A percentile compares a stretch with the other conserved stretches of the same genome.
Evolutionary conservation across 2,888 invertebrate genomes (phyloP).

Genomic region (Piscicola geometra): DNA sequence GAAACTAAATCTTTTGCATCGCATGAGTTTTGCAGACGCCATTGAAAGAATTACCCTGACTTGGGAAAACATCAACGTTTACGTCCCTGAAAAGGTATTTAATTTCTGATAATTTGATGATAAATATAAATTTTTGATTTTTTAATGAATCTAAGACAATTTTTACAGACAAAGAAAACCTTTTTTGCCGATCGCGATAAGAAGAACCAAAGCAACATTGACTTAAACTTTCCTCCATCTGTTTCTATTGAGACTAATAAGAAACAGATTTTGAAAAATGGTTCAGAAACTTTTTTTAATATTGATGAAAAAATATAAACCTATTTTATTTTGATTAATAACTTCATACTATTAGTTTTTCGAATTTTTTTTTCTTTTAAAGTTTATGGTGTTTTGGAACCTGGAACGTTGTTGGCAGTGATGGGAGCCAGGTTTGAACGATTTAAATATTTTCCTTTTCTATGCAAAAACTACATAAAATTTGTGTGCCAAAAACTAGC

Average conservation of each 20-base stretch:
- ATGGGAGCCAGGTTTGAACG: conserved; percentile 56
- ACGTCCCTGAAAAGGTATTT: conserved; percentile 20
- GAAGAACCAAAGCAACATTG: no score
- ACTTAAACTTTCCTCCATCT: background rate
- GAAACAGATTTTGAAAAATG: conserved; percentile 1
- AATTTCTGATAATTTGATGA: background rate
- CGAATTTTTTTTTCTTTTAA: conserved; percentile 39
- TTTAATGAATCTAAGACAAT: background rate
- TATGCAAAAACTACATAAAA: conserved; percentile 35
- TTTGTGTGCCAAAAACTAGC: background rate
- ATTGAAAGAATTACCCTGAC: conserved; percentile 38
- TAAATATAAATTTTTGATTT: background rate
- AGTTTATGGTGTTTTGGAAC: conserved; percentile 51
- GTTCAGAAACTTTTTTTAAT: conserved; percentile 42
- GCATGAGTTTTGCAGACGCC: conserved; percentile 38
- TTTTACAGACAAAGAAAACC: background rate
- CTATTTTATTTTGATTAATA: background rate
- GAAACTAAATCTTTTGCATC: conserved; percentile 32
- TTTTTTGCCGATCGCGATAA: background rate
- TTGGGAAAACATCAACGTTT: conserved; percentile 38
- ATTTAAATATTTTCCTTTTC: no score
- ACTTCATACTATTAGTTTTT: conserved; percentile 2
- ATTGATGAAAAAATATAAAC: conserved; percentile 46
- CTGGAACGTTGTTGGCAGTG: conserved; percentile 51
- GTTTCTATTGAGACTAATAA: background rate